Evolutionary conservation across 2,797 vertebrate genomes (phyloP).

Genomic region (Chaetodon trifasciatus): DNA sequence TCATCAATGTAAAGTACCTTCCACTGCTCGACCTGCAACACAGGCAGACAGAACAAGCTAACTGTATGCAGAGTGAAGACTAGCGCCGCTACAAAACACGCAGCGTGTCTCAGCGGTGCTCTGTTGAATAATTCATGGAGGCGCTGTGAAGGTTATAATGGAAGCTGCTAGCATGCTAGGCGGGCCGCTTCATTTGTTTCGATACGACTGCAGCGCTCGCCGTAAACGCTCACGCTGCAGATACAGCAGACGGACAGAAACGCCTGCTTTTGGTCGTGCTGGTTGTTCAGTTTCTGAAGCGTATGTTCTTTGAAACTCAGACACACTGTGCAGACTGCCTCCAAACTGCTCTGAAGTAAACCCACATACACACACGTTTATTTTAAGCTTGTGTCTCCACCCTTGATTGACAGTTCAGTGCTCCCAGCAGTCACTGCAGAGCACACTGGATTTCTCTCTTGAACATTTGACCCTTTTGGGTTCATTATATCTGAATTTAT

Average conservation of each 20-base stretch:
- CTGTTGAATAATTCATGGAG: conserved; percentile 40
- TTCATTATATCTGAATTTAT: background rate
- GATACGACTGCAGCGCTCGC: background rate
- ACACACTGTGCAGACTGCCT: background rate
- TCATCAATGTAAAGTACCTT: background rate
- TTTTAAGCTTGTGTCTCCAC: too few relatives aligned
- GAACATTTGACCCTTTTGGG: background rate
- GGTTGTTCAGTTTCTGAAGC: background rate
- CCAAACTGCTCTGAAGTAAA: too few relatives aligned
- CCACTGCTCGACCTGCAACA: background rate
- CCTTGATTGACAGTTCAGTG: too few relatives aligned
- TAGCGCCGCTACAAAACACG: background rate
- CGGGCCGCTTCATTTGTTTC: background rate
- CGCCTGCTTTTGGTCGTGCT: too few relatives aligned
- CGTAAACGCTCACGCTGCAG: background rate
- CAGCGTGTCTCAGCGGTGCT: background rate
- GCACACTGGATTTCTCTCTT: too few relatives aligned
- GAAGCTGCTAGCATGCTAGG: background rate
- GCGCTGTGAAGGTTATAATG: conserved; percentile 20
- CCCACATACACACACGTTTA: background rate
- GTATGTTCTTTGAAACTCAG: too few relatives aligned
- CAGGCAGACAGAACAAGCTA: background rate
- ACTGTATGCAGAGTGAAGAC: conserved; percentile 1
- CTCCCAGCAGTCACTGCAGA: background rate
- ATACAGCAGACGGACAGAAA: background rate